Conservation (phyloP, 2,797 vertebrate genomes). For the Antrozous pallidus region DNA sequence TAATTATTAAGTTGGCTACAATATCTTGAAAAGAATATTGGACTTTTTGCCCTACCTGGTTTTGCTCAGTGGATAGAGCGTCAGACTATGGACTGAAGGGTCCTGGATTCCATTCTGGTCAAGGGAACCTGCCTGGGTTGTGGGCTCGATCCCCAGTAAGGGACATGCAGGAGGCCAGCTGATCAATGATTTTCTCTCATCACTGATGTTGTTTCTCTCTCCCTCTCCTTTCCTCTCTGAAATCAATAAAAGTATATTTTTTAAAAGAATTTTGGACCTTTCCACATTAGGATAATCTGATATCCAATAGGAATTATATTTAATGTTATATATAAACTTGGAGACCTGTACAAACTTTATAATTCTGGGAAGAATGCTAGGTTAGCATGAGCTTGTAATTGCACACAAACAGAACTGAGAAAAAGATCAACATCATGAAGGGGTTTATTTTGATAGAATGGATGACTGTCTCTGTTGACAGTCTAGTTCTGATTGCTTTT, state of each 20-base stretch:
- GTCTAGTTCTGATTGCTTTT: background rate
- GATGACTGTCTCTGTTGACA: background rate
- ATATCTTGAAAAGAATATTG: background rate
- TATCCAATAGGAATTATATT: background rate
- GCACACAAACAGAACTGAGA: background rate
- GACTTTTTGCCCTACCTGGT: too few species aligned
- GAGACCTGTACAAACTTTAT: background rate
- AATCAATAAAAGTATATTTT: too few species aligned
- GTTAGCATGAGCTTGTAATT: background rate
- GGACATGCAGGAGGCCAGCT: too few species aligned
- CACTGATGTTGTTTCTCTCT: too few species aligned
- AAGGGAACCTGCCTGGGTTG: too few species aligned
- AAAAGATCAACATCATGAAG: background rate
- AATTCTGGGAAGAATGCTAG: background rate
- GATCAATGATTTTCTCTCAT: too few species aligned
- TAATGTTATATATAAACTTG: background rate
- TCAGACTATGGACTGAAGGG: too few species aligned
- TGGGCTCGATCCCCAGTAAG: too few species aligned
- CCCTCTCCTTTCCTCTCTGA: too few species aligned
- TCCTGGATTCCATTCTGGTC: too few species aligned
- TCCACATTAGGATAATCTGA: background rate
- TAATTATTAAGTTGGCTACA: background rate
- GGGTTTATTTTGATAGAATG: background rate
- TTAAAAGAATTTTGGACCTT: background rate
- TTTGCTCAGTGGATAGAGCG: too few species aligned